These are phyloP conservation scores for Oceanodroma tethys DNA, from an alignment of 2,113 vertebrate genomes.

Conservation along the genomic window DNA sequence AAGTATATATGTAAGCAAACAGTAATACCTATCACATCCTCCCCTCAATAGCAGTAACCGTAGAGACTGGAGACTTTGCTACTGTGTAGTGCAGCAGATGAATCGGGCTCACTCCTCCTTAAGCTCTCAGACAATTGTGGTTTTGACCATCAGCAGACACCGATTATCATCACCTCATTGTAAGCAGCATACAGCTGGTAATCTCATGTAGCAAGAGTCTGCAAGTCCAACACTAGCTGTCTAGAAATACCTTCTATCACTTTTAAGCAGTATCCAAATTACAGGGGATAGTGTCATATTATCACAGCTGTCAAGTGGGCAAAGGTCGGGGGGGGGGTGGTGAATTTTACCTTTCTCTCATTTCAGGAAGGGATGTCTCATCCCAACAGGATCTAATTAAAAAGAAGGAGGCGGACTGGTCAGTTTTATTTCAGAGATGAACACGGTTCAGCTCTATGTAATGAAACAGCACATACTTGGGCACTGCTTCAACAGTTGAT, in stretches of 20 bases:
- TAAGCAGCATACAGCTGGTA: background rate
- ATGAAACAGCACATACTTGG: background rate
- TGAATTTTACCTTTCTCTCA: background rate
- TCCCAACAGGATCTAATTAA: constrained; percentile 10
- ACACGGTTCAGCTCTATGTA: background rate
- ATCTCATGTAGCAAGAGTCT: background rate
- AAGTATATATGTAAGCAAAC: background rate
- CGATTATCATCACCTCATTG: background rate
- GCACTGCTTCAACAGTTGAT: background rate
- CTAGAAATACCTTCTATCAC: background rate
- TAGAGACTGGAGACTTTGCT: background rate
- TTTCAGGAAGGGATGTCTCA: constrained; percentile 6
- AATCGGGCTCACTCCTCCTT: background rate
- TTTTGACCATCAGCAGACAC: background rate
- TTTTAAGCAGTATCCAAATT: background rate
- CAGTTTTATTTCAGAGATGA: background rate
- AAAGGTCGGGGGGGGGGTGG: background rate
- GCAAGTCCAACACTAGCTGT: background rate
- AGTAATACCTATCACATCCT: background rate
- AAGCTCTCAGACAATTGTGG: background rate
- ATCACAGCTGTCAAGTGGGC: background rate
- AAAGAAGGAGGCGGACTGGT: background rate
- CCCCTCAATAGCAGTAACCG: accelerated
- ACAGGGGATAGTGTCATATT: background rate
- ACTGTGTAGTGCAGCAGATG: background rate